Percentiles rank a stretch among this genome's conserved stretches.
These are phyloP conservation scores for Frankliniella intonsa DNA, from an alignment of 2,888 invertebrate genomes.

Conservation along the genomic window DNA sequence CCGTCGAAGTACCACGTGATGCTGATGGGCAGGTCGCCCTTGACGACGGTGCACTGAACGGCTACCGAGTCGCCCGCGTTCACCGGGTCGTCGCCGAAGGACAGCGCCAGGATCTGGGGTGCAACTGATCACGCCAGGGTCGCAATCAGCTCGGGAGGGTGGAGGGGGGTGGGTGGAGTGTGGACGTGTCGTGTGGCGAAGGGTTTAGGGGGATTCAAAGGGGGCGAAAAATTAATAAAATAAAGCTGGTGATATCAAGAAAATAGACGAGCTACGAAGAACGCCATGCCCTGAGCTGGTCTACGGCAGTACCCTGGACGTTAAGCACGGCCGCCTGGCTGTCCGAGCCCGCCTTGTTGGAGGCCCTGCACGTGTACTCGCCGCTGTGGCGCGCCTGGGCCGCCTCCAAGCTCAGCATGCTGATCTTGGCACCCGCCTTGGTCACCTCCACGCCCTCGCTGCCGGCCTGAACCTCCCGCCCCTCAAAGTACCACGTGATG, in stretches of 20 bases:
- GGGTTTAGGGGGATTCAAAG: not conserved
- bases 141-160: not conserved
- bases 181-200: not conserved
- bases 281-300: not conserved
- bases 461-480: constrained; percentile 42
- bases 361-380: constrained; percentile 52
- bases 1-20: constrained; percentile 71
- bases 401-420: constrained; percentile 52
- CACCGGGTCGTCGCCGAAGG: constrained; percentile 68
- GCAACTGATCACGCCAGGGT: constrained; percentile 49
- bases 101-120: constrained; percentile 67
- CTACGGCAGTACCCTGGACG: constrained; percentile 60
- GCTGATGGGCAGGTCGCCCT: constrained; percentile 72
- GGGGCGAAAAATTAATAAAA: not conserved
- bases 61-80: constrained; percentile 74
- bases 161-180: not conserved
- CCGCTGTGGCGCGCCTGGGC: constrained; percentile 52
- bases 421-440: constrained; percentile 47
- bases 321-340: constrained; percentile 61
- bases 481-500: constrained; percentile 67
- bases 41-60: constrained; percentile 65
- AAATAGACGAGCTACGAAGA: not conserved
- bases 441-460: constrained; percentile 44
- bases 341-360: constrained; percentile 57
- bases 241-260: not conserved